These are phyloP conservation scores for Drosophila differens DNA, from an alignment of 2,888 invertebrate genomes.

Conservation along the genomic window DNA sequence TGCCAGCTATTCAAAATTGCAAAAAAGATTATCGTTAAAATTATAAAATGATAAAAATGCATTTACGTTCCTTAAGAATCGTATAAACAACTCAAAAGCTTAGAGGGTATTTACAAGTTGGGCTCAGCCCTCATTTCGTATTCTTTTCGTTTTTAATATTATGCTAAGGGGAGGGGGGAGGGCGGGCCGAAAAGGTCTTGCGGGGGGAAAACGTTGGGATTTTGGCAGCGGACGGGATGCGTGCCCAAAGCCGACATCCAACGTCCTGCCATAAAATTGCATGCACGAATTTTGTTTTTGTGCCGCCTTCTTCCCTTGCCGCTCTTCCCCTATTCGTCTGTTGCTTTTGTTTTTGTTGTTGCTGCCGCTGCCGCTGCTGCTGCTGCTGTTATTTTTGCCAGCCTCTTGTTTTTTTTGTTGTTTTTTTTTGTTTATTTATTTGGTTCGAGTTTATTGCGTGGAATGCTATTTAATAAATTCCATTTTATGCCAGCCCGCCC, in stretches of 20 bases:
- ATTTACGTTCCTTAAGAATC: too few relatives aligned
- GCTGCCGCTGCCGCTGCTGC: conserved; percentile 1
- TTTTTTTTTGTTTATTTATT: conserved; percentile 49
- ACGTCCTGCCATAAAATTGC: conserved; percentile 78
- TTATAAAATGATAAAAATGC: too few relatives aligned
- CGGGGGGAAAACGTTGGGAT: conserved; percentile 21
- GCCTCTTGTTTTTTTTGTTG: conserved; percentile 41
- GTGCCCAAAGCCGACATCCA: conserved; percentile 54
- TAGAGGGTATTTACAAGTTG: not conserved
- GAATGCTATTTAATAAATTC: conserved; percentile 80
- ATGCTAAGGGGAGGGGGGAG: conserved; percentile 16
- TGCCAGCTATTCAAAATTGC: not conserved
- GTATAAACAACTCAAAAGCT: not conserved
- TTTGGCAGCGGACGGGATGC: conserved; percentile 46
- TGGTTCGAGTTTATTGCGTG: conserved; percentile 72
- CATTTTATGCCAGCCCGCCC: conserved; percentile 51
- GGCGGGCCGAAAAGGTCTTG: conserved; percentile 24
- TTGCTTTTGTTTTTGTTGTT: conserved; percentile 22
- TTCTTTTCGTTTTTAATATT: conserved; percentile 23
- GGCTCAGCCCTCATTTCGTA: not conserved
- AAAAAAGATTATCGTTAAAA: not conserved
- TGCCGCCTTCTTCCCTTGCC: not conserved
- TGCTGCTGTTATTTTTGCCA: conserved; percentile 39
- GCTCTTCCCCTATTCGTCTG: conserved; percentile 16
- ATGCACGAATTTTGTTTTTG: conserved; percentile 62